Evolutionary conservation across 2,113 vertebrate genomes (phyloP).

Genomic region (Elachura formosa): DNA sequence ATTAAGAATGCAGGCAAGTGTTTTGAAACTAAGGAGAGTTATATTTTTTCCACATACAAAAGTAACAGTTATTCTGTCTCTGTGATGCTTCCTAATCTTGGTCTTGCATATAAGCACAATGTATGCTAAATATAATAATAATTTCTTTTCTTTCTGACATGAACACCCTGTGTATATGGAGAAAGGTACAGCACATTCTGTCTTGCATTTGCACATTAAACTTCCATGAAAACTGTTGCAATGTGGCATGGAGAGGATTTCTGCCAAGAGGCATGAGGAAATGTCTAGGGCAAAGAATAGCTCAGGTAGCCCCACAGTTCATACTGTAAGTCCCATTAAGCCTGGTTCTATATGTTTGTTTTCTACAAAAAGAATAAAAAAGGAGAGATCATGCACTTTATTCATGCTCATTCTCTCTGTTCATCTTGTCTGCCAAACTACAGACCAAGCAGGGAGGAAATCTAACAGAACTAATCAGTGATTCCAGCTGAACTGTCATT

Average conservation of each 20-base stretch:
- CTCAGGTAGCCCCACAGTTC: not conserved
- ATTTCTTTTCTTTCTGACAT: not conserved
- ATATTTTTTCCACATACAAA: not conserved
- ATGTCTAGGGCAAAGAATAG: not conserved
- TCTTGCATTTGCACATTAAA: not conserved
- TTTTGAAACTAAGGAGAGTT: not conserved
- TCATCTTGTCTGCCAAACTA: not conserved
- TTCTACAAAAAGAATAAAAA: not conserved
- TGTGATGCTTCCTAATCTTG: not conserved
- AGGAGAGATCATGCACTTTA: not conserved
- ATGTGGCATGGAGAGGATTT: not conserved
- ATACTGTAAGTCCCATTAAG: not conserved
- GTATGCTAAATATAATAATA: not conserved
- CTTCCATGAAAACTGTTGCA: not conserved
- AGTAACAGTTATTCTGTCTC: not conserved
- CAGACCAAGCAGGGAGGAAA: not conserved
- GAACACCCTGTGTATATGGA: not conserved
- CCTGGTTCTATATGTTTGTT: rapidly evolving
- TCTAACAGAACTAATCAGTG: not conserved
- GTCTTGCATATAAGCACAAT: not conserved
- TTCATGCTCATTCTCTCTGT: not conserved
- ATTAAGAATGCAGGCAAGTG: rapidly evolving
- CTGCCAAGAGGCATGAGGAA: not conserved
- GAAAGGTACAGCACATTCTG: not conserved
- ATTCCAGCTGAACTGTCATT: not conserved